These are phyloP conservation scores for Gopherus evgoodei DNA, from an alignment of 2,113 vertebrate species.

Conservation along the genomic window DNA sequence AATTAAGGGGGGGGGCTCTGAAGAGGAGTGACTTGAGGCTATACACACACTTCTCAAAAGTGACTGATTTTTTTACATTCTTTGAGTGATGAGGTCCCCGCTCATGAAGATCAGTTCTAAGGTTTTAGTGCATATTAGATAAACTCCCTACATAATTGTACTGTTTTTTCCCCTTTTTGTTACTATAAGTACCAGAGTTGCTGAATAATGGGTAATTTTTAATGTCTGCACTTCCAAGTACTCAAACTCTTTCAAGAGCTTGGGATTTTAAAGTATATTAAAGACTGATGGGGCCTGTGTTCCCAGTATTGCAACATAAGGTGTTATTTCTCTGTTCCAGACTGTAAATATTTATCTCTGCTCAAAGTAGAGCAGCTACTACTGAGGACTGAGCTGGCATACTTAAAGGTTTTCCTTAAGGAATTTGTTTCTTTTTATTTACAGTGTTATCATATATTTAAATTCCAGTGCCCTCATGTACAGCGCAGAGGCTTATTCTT, in stretches of 20 bases:
- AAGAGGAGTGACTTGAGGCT: constrained; percentile 12
- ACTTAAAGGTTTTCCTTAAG: constrained; percentile 53
- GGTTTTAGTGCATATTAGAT: constrained; percentile 27
- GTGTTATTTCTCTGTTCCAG: constrained; percentile 63
- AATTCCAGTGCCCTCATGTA: constrained; percentile 57
- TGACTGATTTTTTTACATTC: neutral
- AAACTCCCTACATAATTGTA: constrained; percentile 24
- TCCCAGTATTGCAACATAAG: constrained; percentile 65
- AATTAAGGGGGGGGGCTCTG: neutral
- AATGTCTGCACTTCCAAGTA: neutral
- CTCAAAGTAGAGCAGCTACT: constrained; percentile 64
- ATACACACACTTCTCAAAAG: too few relatives aligned
- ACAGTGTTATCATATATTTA: constrained; percentile 49
- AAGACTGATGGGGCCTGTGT: constrained; percentile 36
- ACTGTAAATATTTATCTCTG: constrained; percentile 75
- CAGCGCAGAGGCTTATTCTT: constrained; percentile 43
- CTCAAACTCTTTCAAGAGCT: neutral
- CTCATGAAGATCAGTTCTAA: constrained; percentile 59
- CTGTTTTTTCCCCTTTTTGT: neutral
- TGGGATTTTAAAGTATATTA: constrained; percentile 7
- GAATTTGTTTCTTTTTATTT: constrained; percentile 71
- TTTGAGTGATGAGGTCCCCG: constrained; percentile 47
- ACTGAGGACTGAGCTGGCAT: constrained; percentile 68
- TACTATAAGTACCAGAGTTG: neutral
- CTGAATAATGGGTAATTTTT: neutral